Evolutionary conservation across 2,113 vertebrate genomes (phyloP).

Genomic region (Dromaius novaehollandiae): DNA sequence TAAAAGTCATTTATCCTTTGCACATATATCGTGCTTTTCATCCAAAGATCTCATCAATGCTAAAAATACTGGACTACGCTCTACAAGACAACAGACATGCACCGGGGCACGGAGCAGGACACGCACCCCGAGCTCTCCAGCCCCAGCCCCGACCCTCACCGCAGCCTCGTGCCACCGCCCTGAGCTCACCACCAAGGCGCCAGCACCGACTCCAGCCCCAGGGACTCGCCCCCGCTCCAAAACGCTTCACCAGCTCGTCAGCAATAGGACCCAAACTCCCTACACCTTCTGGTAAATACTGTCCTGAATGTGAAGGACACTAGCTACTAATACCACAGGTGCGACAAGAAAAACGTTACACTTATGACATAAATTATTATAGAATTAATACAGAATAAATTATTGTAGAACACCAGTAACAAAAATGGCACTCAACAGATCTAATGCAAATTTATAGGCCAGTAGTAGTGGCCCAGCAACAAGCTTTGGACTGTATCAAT

Average conservation of each 20-base stretch:
- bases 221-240: not conserved
- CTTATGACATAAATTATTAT: not conserved
- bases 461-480: not conserved
- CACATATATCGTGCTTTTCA: not conserved
- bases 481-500: not conserved
- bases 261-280: not conserved
- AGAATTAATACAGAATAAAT: not conserved
- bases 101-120: not conserved
- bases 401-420: not conserved
- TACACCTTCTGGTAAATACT: not conserved
- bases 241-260: not conserved
- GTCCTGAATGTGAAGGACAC: not conserved
- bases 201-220: not conserved
- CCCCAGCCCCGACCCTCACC: not conserved
- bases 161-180: accelerated
- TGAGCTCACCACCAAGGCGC: accelerated
- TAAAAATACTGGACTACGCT: not conserved
- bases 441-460: not conserved
- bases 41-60: not conserved
- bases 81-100: not conserved
- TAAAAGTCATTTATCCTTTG: not conserved
- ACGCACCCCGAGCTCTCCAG: accelerated
- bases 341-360: not conserved
- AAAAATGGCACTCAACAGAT: not conserved
- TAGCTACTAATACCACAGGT: not conserved